Conservation (phyloP, 2,797 vertebrate species). For the Spinibarbus caldwelli region DNA sequence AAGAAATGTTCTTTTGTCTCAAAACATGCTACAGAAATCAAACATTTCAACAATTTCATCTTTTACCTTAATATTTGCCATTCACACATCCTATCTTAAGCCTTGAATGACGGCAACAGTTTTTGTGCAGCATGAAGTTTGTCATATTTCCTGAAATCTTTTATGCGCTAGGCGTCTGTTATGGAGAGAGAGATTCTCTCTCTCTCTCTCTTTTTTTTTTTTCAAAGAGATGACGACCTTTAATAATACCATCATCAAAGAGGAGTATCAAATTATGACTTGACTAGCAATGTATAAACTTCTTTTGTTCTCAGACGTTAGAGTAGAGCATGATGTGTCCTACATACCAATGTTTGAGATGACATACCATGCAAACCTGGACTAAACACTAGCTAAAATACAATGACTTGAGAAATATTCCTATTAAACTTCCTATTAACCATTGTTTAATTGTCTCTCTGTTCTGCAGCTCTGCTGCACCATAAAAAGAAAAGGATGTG, state of each 20-base stretch:
- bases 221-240: slow-evolving; percentile 49
- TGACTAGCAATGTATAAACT: slow-evolving; percentile 52
- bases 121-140: slow-evolving; percentile 21
- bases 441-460: not conserved
- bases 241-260: slow-evolving; percentile 59
- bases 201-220: too few species aligned
- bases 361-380: slow-evolving; percentile 1
- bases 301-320: slow-evolving; percentile 52
- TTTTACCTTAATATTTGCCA: slow-evolving; percentile 47
- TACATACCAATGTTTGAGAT: slow-evolving; percentile 46
- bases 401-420: not conserved
- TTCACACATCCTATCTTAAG: slow-evolving; percentile 17
- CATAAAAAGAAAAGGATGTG: not conserved
- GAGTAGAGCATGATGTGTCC: slow-evolving; percentile 28
- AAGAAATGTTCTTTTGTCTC: not conserved
- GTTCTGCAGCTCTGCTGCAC: too few species aligned
- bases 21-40: not conserved
- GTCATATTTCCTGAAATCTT: slow-evolving; percentile 20
- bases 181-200: too few species aligned
- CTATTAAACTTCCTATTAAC: not conserved
- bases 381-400: not conserved
- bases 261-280: slow-evolving; percentile 51
- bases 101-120: slow-evolving; percentile 45
- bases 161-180: slow-evolving; percentile 37
- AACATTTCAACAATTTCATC: slow-evolving; percentile 36